Conservation (phyloP, 2,113 vertebrate genomes). For the Vimba vimba region DNA sequence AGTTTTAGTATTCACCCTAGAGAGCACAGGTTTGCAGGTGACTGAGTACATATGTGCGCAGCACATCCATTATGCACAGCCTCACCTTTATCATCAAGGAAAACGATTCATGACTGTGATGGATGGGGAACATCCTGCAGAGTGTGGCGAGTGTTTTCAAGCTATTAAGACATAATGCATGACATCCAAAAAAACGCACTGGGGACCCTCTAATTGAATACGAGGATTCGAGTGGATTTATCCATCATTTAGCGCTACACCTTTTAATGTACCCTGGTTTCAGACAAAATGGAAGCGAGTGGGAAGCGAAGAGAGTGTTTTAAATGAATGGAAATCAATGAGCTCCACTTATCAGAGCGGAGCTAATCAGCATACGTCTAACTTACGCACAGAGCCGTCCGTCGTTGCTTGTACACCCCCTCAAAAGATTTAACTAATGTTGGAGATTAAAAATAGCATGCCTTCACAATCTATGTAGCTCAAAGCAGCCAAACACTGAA, state of each 20-base stretch:
- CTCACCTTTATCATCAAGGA: neutral
- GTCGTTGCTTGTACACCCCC: neutral
- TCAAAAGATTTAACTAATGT: constrained; percentile 15
- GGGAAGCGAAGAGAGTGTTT: neutral
- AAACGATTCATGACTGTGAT: neutral
- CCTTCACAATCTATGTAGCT: constrained; percentile 8
- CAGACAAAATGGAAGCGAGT: neutral
- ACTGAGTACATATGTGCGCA: neutral
- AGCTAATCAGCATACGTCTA: constrained; percentile 25
- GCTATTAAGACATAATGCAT: constrained; percentile 20
- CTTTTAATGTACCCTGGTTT: constrained; percentile 19
- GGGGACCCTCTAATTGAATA: neutral
- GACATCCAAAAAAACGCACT: neutral
- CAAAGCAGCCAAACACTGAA: neutral
- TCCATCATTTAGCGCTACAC: constrained; percentile 11
- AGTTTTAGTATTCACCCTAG: neutral
- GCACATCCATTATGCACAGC: constrained; percentile 11
- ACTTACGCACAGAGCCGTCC: neutral
- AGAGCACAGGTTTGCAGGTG: neutral
- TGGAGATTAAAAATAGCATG: constrained; percentile 16
- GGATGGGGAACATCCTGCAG: constrained; percentile 10
- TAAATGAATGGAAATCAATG: constrained; percentile 32
- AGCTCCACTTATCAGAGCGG: constrained; percentile 1
- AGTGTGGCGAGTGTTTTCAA: neutral
- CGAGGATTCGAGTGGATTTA: neutral